Evolutionary conservation across 2,888 invertebrate species (phyloP).

Genomic region (Parelbella ahira): DNA sequence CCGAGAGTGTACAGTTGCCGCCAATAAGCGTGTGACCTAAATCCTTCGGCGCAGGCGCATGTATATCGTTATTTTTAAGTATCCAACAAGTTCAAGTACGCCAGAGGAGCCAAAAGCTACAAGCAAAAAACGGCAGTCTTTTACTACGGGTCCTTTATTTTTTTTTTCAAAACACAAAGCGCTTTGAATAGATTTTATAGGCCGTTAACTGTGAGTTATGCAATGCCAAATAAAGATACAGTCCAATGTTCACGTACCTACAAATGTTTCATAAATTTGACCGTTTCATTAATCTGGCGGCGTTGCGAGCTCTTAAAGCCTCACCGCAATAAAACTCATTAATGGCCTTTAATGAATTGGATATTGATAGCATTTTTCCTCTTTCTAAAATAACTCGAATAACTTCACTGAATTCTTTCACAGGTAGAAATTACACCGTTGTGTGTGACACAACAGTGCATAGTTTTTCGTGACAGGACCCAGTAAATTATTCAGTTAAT

Average conservation of each 20-base stretch:
- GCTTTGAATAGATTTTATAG: constrained; percentile 23
- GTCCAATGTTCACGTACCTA: constrained; percentile 40
- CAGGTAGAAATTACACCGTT: constrained; percentile 54
- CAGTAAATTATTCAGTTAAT: constrained; percentile 58
- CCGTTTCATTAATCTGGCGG: constrained; percentile 66
- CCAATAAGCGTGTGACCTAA: constrained; percentile 72
- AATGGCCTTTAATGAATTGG: constrained; percentile 74
- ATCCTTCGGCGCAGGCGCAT: constrained; percentile 47
- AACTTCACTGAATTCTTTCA: constrained; percentile 56
- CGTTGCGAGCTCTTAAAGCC: constrained; percentile 56
- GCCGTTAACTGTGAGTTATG: constrained; percentile 23
- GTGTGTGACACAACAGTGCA: constrained; percentile 39
- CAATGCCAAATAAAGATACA: constrained; percentile 28
- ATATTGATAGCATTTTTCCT: constrained; percentile 65
- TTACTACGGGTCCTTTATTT: constrained; percentile 8
- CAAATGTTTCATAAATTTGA: constrained; percentile 53
- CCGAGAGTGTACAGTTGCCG: constrained; percentile 56
- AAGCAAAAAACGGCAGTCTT: constrained; percentile 17
- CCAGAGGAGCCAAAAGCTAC: constrained; percentile 10
- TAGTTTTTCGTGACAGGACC: constrained; percentile 36
- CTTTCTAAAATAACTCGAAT: constrained; percentile 47
- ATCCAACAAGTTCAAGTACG: constrained; percentile 60
- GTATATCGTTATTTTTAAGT: constrained; percentile 60
- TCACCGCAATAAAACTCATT: constrained; percentile 63
- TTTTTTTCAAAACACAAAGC: constrained; percentile 16